A percentile compares a stretch with the other conserved stretches of the same genome.
Evolutionary conservation across 2,797 vertebrate genomes (phyloP).

Genomic region (Epinephelus malabaricus): DNA sequence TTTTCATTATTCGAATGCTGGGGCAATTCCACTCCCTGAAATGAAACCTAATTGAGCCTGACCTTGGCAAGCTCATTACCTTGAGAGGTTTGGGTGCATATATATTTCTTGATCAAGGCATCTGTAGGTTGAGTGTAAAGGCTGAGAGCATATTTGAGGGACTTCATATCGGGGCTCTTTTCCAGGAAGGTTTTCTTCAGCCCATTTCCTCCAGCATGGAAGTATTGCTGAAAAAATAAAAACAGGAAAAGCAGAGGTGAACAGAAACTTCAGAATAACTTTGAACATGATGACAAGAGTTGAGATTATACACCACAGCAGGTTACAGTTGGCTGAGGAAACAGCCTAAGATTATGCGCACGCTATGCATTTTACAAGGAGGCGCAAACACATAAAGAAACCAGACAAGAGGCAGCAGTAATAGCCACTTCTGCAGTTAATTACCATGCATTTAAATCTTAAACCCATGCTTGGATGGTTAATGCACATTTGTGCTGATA

Average conservation of each 20-base stretch:
- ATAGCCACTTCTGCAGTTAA: conserved; percentile 63
- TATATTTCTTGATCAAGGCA: conserved; percentile 98
- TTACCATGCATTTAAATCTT: conserved; percentile 63
- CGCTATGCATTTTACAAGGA: conserved; percentile 42
- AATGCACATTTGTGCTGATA: conserved; percentile 61
- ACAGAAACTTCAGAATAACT: conserved; percentile 9
- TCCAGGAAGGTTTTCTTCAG: conserved; percentile 98
- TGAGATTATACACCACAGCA: neutral
- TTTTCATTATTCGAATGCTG: conserved; percentile 5
- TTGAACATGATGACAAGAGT: neutral
- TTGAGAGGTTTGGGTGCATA: conserved; percentile 95
- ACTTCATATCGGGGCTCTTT: conserved; percentile 96
- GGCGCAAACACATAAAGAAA: conserved; percentile 12
- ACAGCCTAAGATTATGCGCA: conserved; percentile 40
- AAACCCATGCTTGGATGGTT: conserved; percentile 50
- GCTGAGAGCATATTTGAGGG: conserved; percentile 96
- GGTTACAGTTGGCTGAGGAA: conserved; percentile 18
- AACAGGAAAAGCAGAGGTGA: neutral
- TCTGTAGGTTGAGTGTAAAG: conserved; percentile 99
- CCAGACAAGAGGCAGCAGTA: conserved; percentile 49
- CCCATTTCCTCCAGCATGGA: conserved; percentile 98
- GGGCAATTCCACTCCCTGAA: conserved; percentile 8
- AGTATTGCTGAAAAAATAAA: conserved; percentile 92
- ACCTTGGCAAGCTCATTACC: conserved; percentile 84
- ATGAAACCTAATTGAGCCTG: conserved; percentile 1